Base-by-base conservation (phyloP, 2,113 vertebrate species). In the Craseonycteris thonglongyai region DNA sequence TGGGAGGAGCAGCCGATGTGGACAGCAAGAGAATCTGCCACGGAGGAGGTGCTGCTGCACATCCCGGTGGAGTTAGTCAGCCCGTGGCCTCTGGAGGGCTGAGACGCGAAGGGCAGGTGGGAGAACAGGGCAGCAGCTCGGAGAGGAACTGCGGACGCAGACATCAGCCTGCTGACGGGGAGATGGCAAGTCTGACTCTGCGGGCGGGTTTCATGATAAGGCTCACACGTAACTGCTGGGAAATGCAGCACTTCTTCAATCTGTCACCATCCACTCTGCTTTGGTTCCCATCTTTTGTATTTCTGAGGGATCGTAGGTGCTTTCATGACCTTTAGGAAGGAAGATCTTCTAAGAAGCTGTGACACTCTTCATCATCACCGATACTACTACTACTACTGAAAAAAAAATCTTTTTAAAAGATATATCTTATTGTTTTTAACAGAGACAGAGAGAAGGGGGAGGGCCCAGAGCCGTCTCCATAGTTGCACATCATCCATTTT, bases 151-250 rank as follows among this genome's bases (percentile, higher is more conserved):
- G 0, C 22, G 71, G 33, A 51, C 0, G 14, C 26, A 3, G 2
- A 33, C 0, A 11, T 13, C 3, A 4, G 6, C 4, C 21, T 33
- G 16, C 9, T 22, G 30, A 14, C 24, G 12, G 19, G 47, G 45
- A 18, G 0, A 16, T 0, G 1, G n/a, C 2, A 28, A 12, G 47
- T 21, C 14, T 38, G 1, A 3, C 13, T 33, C 40, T 1, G 4
- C 1, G 1, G 0, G n/a, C 22, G 14, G 2, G 0, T 7, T 45
- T 18, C 26, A 14, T 1, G 19, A 6, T 5, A 14, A 18, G 26
- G 13, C 21, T 45, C 4, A 51, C 15, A 10, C 51, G 3, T 2
- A 8, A 13, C 56, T 28, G 21, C 38, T 71, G 21, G 19, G 47
- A 84, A 30, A 35, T 1, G 7, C 22, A 4, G 5, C 1, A 2